Evolutionary conservation across 2,797 vertebrate species (phyloP).

Genomic region (Dendrocincla tyrannina): DNA sequence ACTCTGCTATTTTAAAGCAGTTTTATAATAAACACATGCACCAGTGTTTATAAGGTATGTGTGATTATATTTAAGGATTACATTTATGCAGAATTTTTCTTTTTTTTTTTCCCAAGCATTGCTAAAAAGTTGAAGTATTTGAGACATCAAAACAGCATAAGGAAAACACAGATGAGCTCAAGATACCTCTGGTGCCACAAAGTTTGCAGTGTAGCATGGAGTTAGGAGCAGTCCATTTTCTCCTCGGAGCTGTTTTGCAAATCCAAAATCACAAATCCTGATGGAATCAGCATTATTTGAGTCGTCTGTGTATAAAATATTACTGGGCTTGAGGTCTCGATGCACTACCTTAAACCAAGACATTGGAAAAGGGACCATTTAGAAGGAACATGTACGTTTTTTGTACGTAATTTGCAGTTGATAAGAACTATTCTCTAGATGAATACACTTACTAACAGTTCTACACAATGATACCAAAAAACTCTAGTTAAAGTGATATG

Average conservation of each 20-base stretch:
- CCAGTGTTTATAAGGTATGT: background rate
- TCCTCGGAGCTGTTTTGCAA: slow-evolving; percentile 94
- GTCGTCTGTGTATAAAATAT: slow-evolving; percentile 97
- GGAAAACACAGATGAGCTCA: background rate
- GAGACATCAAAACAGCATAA: background rate
- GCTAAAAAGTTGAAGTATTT: background rate
- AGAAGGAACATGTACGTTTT: background rate
- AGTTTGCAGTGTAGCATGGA: slow-evolving; percentile 97
- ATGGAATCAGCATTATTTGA: slow-evolving; percentile 95
- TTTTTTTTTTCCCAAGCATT: background rate
- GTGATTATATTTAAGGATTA: background rate
- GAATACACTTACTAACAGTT: background rate
- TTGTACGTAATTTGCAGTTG: background rate
- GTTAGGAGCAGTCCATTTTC: slow-evolving; percentile 95
- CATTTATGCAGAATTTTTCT: background rate
- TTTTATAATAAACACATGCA: background rate
- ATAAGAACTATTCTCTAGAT: background rate
- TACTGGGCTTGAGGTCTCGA: slow-evolving; percentile 97
- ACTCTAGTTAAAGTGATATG: background rate
- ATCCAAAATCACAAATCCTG: slow-evolving; percentile 97
- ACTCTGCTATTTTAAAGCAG: background rate
- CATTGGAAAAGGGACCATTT: background rate
- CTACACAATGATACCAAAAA: background rate
- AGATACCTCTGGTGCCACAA: slow-evolving; percentile 95
- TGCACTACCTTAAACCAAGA: slow-evolving; percentile 87